Evolutionary conservation across 2,888 invertebrate genomes (phyloP), one percentile per base, ranked within the genome.

Genomic region (Cotesia congregata): DNA sequence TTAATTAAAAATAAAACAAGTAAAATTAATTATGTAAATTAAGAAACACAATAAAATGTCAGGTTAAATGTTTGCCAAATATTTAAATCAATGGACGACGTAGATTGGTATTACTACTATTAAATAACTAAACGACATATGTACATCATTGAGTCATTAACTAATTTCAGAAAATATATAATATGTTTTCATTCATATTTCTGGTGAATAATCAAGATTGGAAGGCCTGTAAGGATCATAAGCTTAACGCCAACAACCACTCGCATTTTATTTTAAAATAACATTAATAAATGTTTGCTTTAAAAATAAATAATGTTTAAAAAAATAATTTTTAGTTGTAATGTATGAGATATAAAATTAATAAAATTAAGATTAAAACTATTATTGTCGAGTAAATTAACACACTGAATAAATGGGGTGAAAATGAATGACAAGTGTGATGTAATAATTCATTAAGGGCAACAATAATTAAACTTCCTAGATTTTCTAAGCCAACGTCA

Each of bases 401-500:
- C 30, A 30, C 30, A 30, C 30, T 30, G 30, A 30, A 30, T 50
- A 50, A 50, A 50, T 50, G 50, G 12, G 12, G 62, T 62, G 62
- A 15, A 62, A 7, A 62, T 17, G 62, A 62, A 62, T 20, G 20
- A 62, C 20, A 62, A 62, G 20, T 62, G 39, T 38, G 38, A 12
- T 67, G 38, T 20, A 77, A 74, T 74, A 77, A 79, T 87, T 88
- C 86, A 88, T 88, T 88, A 88, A 87, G 88, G 86, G 85, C 85
- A 86, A 86, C 87, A 50, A 50, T 50, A 12, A 50, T 86, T 85
- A 86, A 82, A 80, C 62, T 72, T 77, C 72, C 64, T 72, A 72
- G 72, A 69, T 84, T 86, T 88, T 88, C 88, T 87, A 86, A 85
- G 80, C 80, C 82, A 81, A 87, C 87, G 86, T 86, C 86, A 80